Evolutionary conservation across 2,888 invertebrate species (phyloP), one percentile per base, ranked within the genome.

Genomic region (Aphelenchoides bicaudatus): DNA sequence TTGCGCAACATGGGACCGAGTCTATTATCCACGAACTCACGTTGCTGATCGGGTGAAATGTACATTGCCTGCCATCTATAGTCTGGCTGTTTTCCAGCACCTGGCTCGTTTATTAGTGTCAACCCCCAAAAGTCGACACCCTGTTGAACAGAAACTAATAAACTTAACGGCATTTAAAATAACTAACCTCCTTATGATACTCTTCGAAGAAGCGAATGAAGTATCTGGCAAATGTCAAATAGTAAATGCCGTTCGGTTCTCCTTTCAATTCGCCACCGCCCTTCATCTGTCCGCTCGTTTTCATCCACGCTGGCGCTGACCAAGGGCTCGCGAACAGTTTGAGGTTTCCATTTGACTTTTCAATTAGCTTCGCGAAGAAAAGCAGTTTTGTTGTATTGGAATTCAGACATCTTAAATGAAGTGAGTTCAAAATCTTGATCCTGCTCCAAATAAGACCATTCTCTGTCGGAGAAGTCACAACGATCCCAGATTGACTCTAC

Each of bases 51-150:
- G 1, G 69, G 65, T 8, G 61, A 63, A 30, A 64, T 90, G 19
- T 87, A 88, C 80, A 90, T 81, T 5, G 86, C 85, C 79, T 89
- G 89, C 76, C 89, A 88, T 1, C 80, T 78, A 65, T 80, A 83
- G 60, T 70, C 63, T 2, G 68, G 62, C 8, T 78, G 63, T 10
- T 75, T 67, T 0, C 82, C 82, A 58, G 79, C 38, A 86, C 80
- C 74, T 0, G 91, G 91, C 79, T 93, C 91, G 39, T 72, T 72
- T 55, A 68, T 62, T 59, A 19, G 27, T 25, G 23, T n/a, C 13
- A 27, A 2, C 4, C 23, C 1, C 13, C 3, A 25, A 2, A 13
- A 3, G 16, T 43, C 13, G 27, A 25, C 16, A 37, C 2, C 16
- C 19, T 37, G 2, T 16, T 37, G 38, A 2, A 37, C 16, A 2